phyloP scores from a whole-genome alignment of 2,888 invertebrate species.

The Rotaria socialis region DNA sequence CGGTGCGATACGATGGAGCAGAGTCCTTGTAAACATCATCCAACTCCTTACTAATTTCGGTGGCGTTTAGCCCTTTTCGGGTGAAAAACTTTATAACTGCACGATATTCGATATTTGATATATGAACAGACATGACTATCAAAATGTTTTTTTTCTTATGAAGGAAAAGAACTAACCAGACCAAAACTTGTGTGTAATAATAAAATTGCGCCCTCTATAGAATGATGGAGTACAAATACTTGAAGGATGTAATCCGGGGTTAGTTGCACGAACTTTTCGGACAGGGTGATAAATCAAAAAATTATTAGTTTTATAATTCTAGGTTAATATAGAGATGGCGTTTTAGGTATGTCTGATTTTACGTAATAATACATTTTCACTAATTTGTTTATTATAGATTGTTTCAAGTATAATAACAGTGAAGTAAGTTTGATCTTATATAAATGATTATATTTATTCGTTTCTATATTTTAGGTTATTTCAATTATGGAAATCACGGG shows the following conservation, averaged over 20 bases:
- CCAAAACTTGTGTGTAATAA: neutral
- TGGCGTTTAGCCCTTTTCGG: neutral
- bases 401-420: too few species aligned
- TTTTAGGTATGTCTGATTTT: too few species aligned
- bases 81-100: too few species aligned
- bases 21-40: neutral
- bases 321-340: too few species aligned
- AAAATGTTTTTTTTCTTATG: neutral
- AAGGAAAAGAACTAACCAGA: neutral
- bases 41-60: neutral
- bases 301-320: too few species aligned
- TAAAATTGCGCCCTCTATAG: neutral
- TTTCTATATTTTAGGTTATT: too few species aligned
- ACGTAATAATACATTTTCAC: too few species aligned
- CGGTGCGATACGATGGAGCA: slow-evolving; percentile 1
- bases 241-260: neutral
- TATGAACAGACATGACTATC: neutral
- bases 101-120: neutral
- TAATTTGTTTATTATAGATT: too few species aligned
- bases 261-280: slow-evolving; percentile 2
- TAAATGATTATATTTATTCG: too few species aligned
- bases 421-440: too few species aligned
- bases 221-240: neutral
- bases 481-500: too few species aligned
- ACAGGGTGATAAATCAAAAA: neutral